A percentile compares a stretch with the other conserved stretches of the same genome.
Conservation (phyloP, 2,888 invertebrate species). For the Acleris literana region DNA sequence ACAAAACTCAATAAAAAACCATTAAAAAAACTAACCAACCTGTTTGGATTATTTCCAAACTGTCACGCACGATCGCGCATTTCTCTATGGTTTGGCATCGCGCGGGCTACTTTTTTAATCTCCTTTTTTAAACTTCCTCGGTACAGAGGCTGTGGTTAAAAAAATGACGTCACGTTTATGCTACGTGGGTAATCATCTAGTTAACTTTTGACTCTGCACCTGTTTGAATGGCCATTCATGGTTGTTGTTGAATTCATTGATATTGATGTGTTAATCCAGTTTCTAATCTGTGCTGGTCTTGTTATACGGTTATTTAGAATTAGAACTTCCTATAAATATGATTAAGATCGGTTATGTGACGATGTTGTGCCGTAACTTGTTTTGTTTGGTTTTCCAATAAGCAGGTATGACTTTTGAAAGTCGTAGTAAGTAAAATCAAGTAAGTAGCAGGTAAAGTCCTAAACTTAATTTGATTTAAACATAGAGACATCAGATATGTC, state of each 20-base stretch:
- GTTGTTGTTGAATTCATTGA: conserved; percentile 18
- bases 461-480: too few relatives aligned
- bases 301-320: too few relatives aligned
- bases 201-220: conserved; percentile 69
- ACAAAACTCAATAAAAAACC: conserved; percentile 40
- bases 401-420: too few relatives aligned
- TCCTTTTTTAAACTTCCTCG: conserved; percentile 46
- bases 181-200: conserved; percentile 70
- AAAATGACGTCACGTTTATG: conserved; percentile 54
- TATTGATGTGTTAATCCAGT: conserved; percentile 8
- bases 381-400: too few relatives aligned
- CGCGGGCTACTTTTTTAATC: conserved; percentile 42
- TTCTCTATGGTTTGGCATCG: conserved; percentile 47
- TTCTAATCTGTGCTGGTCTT: not conserved
- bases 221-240: conserved; percentile 41
- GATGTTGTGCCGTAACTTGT: too few relatives aligned
- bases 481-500: too few relatives aligned
- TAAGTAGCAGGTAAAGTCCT: too few relatives aligned
- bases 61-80: conserved; percentile 50
- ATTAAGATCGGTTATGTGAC: too few relatives aligned
- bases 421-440: too few relatives aligned
- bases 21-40: conserved; percentile 47
- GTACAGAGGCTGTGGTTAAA: conserved; percentile 48
- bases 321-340: too few relatives aligned
- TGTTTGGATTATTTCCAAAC: conserved; percentile 49